phyloP scores from a whole-genome alignment of 2,888 invertebrate species.

The Labia minor region DNA sequence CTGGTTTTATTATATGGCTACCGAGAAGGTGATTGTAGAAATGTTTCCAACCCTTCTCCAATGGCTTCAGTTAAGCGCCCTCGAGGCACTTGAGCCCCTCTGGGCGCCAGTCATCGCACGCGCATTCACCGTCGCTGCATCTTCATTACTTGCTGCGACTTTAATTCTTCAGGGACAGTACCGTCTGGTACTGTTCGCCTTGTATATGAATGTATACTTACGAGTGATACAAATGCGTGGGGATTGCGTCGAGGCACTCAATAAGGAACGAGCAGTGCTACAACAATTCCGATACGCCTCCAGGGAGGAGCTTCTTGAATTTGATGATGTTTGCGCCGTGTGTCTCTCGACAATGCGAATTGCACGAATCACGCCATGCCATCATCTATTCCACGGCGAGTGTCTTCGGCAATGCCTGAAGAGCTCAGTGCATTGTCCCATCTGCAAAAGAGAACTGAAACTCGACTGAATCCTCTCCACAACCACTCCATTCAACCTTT shows the following conservation, averaged over 20 bases:
- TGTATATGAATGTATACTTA: constrained; percentile 56
- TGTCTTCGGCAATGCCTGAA: constrained; percentile 64
- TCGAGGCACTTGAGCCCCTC: constrained; percentile 60
- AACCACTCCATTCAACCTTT: too few relatives aligned
- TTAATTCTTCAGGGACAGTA: constrained; percentile 43
- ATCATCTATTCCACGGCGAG: constrained; percentile 68
- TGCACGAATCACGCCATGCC: constrained; percentile 66
- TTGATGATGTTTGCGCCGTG: constrained; percentile 70
- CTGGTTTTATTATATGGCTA: constrained; percentile 57
- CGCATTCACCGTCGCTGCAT: constrained; percentile 46
- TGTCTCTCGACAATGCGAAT: constrained; percentile 59
- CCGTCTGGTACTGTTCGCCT: constrained; percentile 45
- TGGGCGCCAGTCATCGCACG: constrained; percentile 57
- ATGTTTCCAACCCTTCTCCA: constrained; percentile 49
- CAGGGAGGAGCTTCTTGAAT: constrained; percentile 50
- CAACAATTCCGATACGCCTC: constrained; percentile 46
- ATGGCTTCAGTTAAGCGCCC: constrained; percentile 47
- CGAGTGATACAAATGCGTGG: constrained; percentile 50
- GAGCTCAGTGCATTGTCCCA: constrained; percentile 57
- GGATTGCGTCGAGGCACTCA: constrained; percentile 45
- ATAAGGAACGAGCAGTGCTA: constrained; percentile 49
- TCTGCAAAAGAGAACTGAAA: constrained; percentile 58
- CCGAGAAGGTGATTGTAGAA: constrained; percentile 58
- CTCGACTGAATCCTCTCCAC: constrained; percentile 40
- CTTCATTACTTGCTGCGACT: constrained; percentile 45